Percentiles rank a stretch among this genome's conserved stretches.
These are phyloP conservation scores for Aleiodes leptofemur DNA, from an alignment of 2,888 invertebrate species.

Conservation along the genomic window DNA sequence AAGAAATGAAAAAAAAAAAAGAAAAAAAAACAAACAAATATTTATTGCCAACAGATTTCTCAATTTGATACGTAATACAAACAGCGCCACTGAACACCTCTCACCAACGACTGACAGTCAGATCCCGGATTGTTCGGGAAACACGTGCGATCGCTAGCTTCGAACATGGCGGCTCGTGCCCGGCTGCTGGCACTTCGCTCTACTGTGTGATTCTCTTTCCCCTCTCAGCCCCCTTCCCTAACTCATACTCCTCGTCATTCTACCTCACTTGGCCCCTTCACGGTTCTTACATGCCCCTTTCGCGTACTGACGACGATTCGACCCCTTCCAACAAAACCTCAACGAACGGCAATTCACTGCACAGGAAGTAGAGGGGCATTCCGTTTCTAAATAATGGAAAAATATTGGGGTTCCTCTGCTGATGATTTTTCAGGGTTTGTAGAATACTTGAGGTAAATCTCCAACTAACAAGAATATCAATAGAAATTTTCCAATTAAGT, in stretches of 20 bases:
- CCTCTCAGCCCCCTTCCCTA: background rate
- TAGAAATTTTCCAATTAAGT: too few relatives aligned
- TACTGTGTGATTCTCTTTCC: constrained; percentile 18
- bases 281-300: constrained; percentile 4
- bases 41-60: background rate
- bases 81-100: constrained; percentile 50
- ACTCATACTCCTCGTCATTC: too few relatives aligned
- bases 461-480: too few relatives aligned
- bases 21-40: too few relatives aligned
- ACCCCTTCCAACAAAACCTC: background rate
- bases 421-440: too few relatives aligned
- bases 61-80: background rate
- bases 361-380: too few relatives aligned
- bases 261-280: background rate
- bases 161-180: constrained; percentile 59
- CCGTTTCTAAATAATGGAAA: too few relatives aligned
- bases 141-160: constrained; percentile 61
- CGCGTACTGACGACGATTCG: background rate
- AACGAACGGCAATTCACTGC: too few relatives aligned
- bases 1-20: background rate
- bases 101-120: constrained; percentile 58
- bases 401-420: too few relatives aligned
- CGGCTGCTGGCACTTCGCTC: constrained; percentile 37
- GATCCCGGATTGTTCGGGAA: constrained; percentile 51
- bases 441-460: too few relatives aligned